Evolutionary conservation across 2,888 invertebrate genomes (phyloP), one percentile per base, ranked within the genome.

Genomic region (Lasioglossum marginatum): DNA sequence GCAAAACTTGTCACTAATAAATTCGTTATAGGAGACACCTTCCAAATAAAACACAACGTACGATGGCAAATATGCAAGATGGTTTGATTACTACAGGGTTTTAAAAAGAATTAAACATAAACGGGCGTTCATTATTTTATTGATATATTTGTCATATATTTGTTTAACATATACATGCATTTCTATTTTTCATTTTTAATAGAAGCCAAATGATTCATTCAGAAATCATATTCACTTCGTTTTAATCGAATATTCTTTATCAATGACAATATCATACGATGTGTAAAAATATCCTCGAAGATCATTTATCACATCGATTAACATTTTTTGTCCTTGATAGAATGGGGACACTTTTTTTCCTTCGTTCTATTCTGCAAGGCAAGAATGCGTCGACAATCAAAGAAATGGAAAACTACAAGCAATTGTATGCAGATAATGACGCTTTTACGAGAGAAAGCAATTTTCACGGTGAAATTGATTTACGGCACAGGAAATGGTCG

Each of bases 361-460:
- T n/a, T 68, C 31, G 16, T 66, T 66, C 23, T 12, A 68, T 68
- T 68, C 10, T 48, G 8, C 27, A 4, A 45, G 19, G 34, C 45
- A 31, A 19, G 45, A 48, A 48, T 48, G 34, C 31, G 14, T 16
- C 48, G 37, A 68, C 4, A 68, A 34, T 31, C 45, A 68, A n/a
- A 45, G 45, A 34, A 68, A 77, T 45, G 66, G 27, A 76, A 43
- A 76, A 63, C 19, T 60, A 4, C 43, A 19, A 6, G 31, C n/a
- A 34, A 75, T 60, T n/a, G 75, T 60, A 66, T 34, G 66, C 43
- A 34, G 66, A 34, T 77, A 48, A 68, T 68, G 31, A 77, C 48
- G 45, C 48, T 77, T 77, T 77, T 68, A 48, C 68, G 66, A 77
- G 77, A 68, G 66, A 68, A 77, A 77, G 77, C 77, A 77, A 68